These are phyloP conservation scores for Sebastolobus alascanus DNA, from an alignment of 2,797 vertebrate genomes.

Conservation along the genomic window DNA sequence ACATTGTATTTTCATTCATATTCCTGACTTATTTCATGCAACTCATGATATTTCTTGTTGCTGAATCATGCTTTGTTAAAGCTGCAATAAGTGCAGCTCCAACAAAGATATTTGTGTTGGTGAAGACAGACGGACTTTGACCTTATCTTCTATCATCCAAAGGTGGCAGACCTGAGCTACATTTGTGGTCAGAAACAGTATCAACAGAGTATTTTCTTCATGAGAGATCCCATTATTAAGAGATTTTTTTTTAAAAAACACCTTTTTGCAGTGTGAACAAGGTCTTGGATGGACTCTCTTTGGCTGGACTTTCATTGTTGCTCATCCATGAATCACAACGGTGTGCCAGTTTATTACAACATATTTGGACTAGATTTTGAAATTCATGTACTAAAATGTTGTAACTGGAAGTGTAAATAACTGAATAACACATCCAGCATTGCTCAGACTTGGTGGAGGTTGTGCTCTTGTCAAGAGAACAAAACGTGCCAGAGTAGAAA, in stretches of 20 bases:
- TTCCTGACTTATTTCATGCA: neutral
- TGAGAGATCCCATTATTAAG: neutral
- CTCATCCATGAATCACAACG: conserved; percentile 1
- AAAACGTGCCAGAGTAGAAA: neutral
- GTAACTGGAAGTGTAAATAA: neutral
- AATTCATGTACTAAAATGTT: neutral
- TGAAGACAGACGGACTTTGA: neutral
- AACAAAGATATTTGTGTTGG: neutral
- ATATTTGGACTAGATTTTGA: neutral
- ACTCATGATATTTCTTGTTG: neutral
- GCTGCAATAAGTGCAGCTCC: neutral
- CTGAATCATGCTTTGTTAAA: neutral
- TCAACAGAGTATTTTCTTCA: neutral
- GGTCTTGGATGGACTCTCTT: neutral
- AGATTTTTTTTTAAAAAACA: neutral
- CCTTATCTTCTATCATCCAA: neutral
- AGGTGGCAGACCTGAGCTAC: conserved; percentile 8
- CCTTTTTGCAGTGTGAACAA: neutral
- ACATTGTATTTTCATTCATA: conserved; percentile 12
- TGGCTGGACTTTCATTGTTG: neutral
- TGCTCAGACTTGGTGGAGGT: neutral
- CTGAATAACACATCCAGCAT: neutral
- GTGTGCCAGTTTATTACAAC: neutral
- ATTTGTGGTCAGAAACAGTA: neutral
- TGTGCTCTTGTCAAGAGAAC: neutral